Conservation (phyloP, 1,140 invertebrate genomes). For the Chlorops oryzae region DNA sequence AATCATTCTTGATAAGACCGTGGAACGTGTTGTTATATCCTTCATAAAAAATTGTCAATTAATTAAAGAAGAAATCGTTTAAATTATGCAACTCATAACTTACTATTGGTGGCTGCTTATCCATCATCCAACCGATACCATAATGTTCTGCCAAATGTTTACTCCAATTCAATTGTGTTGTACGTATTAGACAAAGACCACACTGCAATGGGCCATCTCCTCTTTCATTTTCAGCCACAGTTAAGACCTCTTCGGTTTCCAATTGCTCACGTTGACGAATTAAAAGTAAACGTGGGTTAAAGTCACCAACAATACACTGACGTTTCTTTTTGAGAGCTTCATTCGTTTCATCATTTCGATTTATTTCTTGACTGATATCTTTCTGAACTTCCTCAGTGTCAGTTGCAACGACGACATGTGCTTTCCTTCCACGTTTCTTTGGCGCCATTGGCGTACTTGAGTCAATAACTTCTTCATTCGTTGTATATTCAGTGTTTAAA, state of each 20-base stretch:
- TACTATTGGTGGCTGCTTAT: conserved; percentile 11
- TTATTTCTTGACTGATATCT: background rate
- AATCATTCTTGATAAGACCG: conserved; percentile 18
- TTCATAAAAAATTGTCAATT: conserved; percentile 4
- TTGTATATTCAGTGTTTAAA: background rate
- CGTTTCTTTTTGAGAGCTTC: background rate
- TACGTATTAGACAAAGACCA: conserved; percentile 30
- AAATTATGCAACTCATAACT: background rate
- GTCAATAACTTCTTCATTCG: background rate
- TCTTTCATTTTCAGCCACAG: background rate
- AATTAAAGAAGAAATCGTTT: background rate
- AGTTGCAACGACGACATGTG: background rate
- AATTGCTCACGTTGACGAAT: conserved; percentile 30
- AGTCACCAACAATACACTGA: background rate
- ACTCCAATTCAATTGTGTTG: conserved; percentile 15
- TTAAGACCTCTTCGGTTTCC: conserved; percentile 22
- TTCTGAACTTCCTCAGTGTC: background rate
- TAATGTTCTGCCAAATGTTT: conserved; percentile 29
- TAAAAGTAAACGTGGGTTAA: conserved; percentile 27
- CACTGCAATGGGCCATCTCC: conserved; percentile 24
- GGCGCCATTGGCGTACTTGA: background rate
- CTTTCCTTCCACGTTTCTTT: conserved; percentile 10
- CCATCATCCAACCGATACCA: conserved; percentile 32
- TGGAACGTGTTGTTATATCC: conserved; percentile 12
- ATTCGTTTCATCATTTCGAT: background rate